These are phyloP conservation scores for Echinops telfairi DNA, from an alignment of 2,113 vertebrate genomes.

Conservation along the genomic window DNA sequence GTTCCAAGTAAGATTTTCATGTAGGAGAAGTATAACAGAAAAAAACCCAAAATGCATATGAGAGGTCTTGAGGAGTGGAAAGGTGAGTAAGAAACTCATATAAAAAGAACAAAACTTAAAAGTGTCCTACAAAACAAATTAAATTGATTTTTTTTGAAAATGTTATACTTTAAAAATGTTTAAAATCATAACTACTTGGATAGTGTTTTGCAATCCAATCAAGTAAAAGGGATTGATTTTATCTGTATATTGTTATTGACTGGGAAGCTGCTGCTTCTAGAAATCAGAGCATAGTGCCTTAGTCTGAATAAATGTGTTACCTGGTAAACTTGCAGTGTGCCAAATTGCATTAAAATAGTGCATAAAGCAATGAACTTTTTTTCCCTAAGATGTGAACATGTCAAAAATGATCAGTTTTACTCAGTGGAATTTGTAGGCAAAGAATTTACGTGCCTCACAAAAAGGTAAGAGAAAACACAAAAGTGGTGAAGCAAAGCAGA, in stretches of 20 bases:
- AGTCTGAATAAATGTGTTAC: slow-evolving; percentile 80
- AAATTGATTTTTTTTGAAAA: too few species aligned
- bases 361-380: slow-evolving; percentile 76
- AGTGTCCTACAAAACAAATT: too few species aligned
- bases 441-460: slow-evolving; percentile 64
- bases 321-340: slow-evolving; percentile 80
- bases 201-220: slow-evolving; percentile 61
- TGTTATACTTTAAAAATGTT: slow-evolving; percentile 52
- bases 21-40: too few species aligned
- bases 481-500: slow-evolving; percentile 78
- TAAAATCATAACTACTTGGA: slow-evolving; percentile 65
- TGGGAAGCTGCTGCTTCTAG: slow-evolving; percentile 82
- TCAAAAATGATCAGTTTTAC: slow-evolving; percentile 69
- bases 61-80: too few species aligned
- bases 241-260: slow-evolving; percentile 86
- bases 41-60: too few species aligned
- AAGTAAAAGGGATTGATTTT: slow-evolving; percentile 86
- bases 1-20: too few species aligned
- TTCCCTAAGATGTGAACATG: slow-evolving; percentile 48
- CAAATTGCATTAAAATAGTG: slow-evolving; percentile 84
- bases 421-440: slow-evolving; percentile 61
- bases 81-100: too few species aligned
- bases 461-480: slow-evolving; percentile 69
- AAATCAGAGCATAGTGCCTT: slow-evolving; percentile 79
- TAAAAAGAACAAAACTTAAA: too few species aligned